Percentiles rank a stretch among this genome's conserved stretches.
phyloP scores from a whole-genome alignment of 2,113 vertebrate genomes.

The Sisor rabdophorus region DNA sequence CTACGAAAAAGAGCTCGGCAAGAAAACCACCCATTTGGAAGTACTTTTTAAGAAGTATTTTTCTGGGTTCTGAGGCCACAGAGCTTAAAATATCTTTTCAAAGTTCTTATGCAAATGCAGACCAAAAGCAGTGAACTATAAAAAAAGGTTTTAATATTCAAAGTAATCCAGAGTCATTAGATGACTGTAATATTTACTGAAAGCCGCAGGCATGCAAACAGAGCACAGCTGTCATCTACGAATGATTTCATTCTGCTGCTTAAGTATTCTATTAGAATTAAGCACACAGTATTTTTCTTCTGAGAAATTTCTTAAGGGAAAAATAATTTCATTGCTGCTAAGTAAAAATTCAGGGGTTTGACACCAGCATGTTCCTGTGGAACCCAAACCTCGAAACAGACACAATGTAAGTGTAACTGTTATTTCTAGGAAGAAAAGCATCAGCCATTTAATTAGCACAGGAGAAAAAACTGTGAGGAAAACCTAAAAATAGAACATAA shows the following conservation, averaged over 20 bases:
- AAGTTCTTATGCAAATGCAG: neutral
- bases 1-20: conserved; percentile 59
- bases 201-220: conserved; percentile 16
- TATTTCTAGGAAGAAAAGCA: conserved; percentile 50
- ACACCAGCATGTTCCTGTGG: conserved; percentile 38
- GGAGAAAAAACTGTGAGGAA: conserved; percentile 50
- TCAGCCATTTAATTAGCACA: conserved; percentile 43
- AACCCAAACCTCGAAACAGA: conserved; percentile 59
- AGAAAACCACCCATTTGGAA: conserved; percentile 58
- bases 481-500: conserved; percentile 42
- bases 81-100: conserved; percentile 33
- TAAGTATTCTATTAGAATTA: conserved; percentile 51
- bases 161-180: conserved; percentile 35
- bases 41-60: conserved; percentile 53
- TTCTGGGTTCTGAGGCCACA: conserved; percentile 37
- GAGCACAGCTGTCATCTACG: conserved; percentile 42
- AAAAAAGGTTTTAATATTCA: neutral
- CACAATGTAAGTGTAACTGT: conserved; percentile 62
- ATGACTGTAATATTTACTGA: conserved; percentile 39
- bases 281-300: conserved; percentile 32
- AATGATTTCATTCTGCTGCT: conserved; percentile 43
- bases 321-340: conserved; percentile 38
- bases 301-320: conserved; percentile 35
- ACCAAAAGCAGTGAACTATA: conserved; percentile 15
- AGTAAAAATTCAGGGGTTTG: conserved; percentile 11